A percentile compares a stretch with the other conserved stretches of the same genome.
Evolutionary conservation across 1,140 invertebrate genomes (phyloP).

Genomic region (Steinernema feltiae): DNA sequence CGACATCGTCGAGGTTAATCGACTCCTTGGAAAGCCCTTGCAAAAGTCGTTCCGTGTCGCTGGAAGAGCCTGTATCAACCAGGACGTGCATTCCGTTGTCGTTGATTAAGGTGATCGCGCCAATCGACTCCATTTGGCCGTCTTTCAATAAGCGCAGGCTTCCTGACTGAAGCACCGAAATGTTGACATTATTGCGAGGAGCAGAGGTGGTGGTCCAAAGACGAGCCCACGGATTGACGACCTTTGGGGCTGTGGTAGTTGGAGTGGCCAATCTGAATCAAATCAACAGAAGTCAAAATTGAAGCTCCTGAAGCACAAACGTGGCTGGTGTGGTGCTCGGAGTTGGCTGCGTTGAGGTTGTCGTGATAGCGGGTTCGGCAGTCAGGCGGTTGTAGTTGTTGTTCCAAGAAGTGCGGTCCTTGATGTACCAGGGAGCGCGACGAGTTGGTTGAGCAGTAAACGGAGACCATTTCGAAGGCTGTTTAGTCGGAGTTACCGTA

Average conservation of each 20-base stretch:
- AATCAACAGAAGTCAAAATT: background rate
- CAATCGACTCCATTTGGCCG: slow-evolving; percentile 41
- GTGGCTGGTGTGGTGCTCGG: slow-evolving; percentile 14
- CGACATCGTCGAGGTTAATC: slow-evolving; percentile 43
- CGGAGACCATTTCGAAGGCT: slow-evolving; percentile 26
- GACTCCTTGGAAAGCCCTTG: slow-evolving; percentile 45
- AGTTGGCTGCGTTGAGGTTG: slow-evolving; percentile 13
- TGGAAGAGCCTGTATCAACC: slow-evolving; percentile 44
- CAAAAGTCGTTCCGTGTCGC: slow-evolving; percentile 46
- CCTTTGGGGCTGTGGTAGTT: slow-evolving; percentile 25
- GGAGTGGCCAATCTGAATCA: background rate
- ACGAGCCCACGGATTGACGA: slow-evolving; percentile 39
- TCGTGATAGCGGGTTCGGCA: slow-evolving; percentile 1
- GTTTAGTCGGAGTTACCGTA: slow-evolving; percentile 34
- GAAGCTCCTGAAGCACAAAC: background rate
- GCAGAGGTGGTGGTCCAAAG: slow-evolving; percentile 44
- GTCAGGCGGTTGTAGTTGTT: slow-evolving; percentile 27
- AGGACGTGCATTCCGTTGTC: slow-evolving; percentile 47
- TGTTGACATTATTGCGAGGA: slow-evolving; percentile 40
- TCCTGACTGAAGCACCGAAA: slow-evolving; percentile 47
- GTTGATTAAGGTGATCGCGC: slow-evolving; percentile 46
- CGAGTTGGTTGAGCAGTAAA: slow-evolving; percentile 23
- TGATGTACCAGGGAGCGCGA: slow-evolving; percentile 45
- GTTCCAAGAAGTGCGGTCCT: slow-evolving; percentile 31
- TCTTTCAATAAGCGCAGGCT: slow-evolving; percentile 41